A percentile compares a stretch with the other conserved stretches of the same genome.
phyloP scores from a whole-genome alignment of 2,888 invertebrate species.

The Nineta flava region DNA sequence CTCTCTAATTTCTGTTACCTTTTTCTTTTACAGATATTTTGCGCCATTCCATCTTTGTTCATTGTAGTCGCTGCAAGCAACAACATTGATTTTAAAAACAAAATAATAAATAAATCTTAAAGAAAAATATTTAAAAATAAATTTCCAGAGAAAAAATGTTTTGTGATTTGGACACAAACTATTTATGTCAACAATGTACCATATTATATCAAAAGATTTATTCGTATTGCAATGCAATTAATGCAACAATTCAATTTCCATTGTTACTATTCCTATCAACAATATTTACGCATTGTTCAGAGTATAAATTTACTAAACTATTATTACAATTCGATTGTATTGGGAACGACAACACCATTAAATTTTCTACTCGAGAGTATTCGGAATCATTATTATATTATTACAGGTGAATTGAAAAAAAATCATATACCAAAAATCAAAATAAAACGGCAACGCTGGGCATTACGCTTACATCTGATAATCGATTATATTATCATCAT shows the following conservation, averaged over 20 bases:
- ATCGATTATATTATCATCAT: neutral
- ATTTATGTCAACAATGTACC: neutral
- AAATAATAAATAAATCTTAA: too few relatives aligned
- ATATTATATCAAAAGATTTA: neutral
- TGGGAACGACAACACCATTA: too few relatives aligned
- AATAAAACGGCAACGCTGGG: neutral
- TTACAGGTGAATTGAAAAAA: neutral
- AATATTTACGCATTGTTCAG: neutral
- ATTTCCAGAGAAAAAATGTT: neutral
- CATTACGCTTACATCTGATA: neutral
- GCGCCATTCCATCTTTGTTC: too few relatives aligned
- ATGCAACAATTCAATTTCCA: neutral
- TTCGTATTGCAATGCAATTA: neutral
- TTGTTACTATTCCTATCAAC: neutral
- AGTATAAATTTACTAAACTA: too few relatives aligned
- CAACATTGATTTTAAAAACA: too few relatives aligned
- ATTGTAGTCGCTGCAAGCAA: too few relatives aligned
- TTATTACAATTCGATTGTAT: too few relatives aligned
- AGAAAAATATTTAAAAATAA: too few relatives aligned
- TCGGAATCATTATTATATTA: neutral
- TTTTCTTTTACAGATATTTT: too few relatives aligned
- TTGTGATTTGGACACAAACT: neutral
- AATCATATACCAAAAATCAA: neutral
- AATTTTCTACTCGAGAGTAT: neutral
- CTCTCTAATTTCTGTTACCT: too few relatives aligned